A percentile compares a stretch with the other conserved stretches of the same genome.
phyloP scores from a whole-genome alignment of 53 echinoderm and acorn worm species.

The Holothuria leucospilota region DNA sequence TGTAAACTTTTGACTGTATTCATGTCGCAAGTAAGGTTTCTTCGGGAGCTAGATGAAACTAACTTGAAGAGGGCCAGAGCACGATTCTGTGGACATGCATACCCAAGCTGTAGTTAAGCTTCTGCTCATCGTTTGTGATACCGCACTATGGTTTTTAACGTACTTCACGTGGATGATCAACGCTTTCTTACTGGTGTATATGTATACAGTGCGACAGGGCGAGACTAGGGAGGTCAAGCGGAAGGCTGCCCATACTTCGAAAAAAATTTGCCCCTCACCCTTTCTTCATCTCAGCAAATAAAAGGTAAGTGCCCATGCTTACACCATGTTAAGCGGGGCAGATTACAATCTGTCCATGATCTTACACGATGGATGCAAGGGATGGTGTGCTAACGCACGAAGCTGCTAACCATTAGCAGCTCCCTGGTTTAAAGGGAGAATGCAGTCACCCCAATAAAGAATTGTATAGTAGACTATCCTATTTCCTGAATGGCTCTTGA shows the following conservation, averaged over 20 bases:
- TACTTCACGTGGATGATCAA: background rate
- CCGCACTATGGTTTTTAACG: background rate
- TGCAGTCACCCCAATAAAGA: no score
- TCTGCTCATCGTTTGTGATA: background rate
- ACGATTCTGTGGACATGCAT: background rate
- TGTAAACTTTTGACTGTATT: no score
- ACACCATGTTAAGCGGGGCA: background rate
- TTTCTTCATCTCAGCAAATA: background rate
- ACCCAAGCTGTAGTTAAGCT: no score
- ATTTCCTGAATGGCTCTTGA: no score
- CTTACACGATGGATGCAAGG: background rate
- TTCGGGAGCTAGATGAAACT: background rate
- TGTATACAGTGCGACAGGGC: background rate
- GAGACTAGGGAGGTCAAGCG: background rate
- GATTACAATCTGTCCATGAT: background rate
- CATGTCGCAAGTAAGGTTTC: no score
- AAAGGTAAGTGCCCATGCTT: no score
- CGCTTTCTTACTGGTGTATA: background rate
- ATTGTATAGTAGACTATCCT: no score
- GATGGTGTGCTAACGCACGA: background rate
- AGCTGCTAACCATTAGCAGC: no score
- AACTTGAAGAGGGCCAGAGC: no score
- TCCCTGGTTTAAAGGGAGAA: no score
- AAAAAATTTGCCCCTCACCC: background rate
- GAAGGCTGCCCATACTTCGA: background rate